Evolutionary conservation across 2,797 vertebrate genomes (phyloP).

Genomic region (Etheostoma perlongum): DNA sequence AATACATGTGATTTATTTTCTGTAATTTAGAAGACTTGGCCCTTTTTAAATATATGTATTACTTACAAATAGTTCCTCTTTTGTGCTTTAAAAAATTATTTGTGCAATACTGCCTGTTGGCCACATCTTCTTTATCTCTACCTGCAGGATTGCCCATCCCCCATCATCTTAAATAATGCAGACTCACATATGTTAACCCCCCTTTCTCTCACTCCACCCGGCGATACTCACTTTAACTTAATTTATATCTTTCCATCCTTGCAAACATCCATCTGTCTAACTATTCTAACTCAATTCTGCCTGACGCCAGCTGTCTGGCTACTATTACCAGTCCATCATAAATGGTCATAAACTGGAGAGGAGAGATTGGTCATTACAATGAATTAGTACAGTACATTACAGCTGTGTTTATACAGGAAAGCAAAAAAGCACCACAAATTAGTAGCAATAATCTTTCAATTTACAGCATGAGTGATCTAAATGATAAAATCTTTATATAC

Average conservation of each 20-base stretch:
- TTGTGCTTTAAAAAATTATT: background rate
- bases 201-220: background rate
- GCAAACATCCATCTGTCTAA: slow-evolving; percentile 15
- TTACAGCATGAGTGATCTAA: slow-evolving; percentile 36
- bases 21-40: background rate
- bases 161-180: slow-evolving; percentile 27
- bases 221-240: no score
- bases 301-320: slow-evolving; percentile 77
- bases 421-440: slow-evolving; percentile 33
- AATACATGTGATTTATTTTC: background rate
- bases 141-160: background rate
- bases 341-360: slow-evolving; percentile 60
- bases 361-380: slow-evolving; percentile 30
- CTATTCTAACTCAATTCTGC: slow-evolving; percentile 60
- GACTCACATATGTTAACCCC: slow-evolving; percentile 16
- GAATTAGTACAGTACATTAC: slow-evolving; percentile 41
- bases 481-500: slow-evolving; percentile 19
- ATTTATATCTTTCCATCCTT: no score
- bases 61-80: slow-evolving; percentile 1
- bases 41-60: slow-evolving; percentile 2
- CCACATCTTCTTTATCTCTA: background rate
- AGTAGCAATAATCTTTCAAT: slow-evolving; percentile 36
- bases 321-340: slow-evolving; percentile 65
- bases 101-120: background rate
- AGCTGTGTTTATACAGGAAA: slow-evolving; percentile 40